These are phyloP conservation scores for Talpa occidentalis DNA, from an alignment of 2,113 vertebrate species.

Conservation along the genomic window DNA sequence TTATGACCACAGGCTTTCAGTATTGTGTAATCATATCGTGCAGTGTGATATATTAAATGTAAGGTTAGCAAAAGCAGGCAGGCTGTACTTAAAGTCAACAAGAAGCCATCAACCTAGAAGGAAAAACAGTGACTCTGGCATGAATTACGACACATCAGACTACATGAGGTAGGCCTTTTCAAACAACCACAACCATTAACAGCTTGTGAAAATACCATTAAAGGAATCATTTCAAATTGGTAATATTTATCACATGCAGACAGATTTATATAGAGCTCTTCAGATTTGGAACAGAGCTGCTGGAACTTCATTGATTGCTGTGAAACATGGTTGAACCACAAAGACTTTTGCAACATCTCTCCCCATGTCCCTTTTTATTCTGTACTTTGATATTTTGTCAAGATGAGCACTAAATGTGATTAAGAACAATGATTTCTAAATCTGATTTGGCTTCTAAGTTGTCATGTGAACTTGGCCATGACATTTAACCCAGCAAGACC, in stretches of 20 bases:
- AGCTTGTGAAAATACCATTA: slow-evolving; percentile 42
- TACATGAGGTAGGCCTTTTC: neutral
- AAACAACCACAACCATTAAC: neutral
- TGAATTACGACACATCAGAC: neutral
- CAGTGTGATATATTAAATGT: slow-evolving; percentile 35
- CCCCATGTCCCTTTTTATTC: neutral
- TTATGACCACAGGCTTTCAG: neutral
- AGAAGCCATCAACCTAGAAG: slow-evolving; percentile 9
- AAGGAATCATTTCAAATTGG: slow-evolving; percentile 33
- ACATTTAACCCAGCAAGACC: neutral
- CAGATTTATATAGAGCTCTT: neutral
- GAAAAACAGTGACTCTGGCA: neutral
- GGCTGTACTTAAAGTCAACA: slow-evolving; percentile 55
- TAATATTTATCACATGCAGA: slow-evolving; percentile 24
- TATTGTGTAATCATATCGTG: neutral
- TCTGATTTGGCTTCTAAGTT: neutral
- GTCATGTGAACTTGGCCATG: neutral
- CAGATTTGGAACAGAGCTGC: neutral
- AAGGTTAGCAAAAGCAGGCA: slow-evolving; percentile 46
- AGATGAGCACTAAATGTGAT: neutral
- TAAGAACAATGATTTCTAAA: neutral
- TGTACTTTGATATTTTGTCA: neutral
- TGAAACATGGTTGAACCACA: neutral
- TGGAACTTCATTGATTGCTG: neutral
- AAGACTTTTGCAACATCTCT: neutral